A percentile compares a stretch with the other conserved stretches of the same genome.
phyloP scores from a whole-genome alignment of 2,797 vertebrate genomes.

The Enteromius radiatus region DNA sequence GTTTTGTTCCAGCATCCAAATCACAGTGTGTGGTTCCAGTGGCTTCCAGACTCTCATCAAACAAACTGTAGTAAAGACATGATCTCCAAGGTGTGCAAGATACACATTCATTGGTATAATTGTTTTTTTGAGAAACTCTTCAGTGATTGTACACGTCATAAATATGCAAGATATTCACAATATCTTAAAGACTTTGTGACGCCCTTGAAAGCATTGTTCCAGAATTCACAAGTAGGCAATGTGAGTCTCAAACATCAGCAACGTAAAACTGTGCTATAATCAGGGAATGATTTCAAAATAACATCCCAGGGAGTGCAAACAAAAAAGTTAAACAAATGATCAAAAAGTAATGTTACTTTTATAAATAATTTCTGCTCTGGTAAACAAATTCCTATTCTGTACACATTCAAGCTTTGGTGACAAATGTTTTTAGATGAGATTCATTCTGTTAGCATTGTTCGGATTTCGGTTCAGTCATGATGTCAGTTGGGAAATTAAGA shows the following conservation, averaged over 20 bases:
- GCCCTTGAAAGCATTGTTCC: slow-evolving; percentile 21
- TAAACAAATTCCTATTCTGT: not conserved
- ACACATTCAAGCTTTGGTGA: not conserved
- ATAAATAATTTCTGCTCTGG: not conserved
- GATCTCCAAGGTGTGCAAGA: slow-evolving; percentile 7
- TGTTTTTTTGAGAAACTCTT: not conserved
- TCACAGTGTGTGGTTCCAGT: slow-evolving; percentile 52
- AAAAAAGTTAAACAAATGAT: not conserved
- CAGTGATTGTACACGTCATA: slow-evolving; percentile 29
- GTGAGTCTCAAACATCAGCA: not conserved
- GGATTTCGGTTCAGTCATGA: not conserved
- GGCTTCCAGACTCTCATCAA: slow-evolving; percentile 19
- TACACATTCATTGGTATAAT: slow-evolving; percentile 21
- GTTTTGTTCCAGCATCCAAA: not conserved
- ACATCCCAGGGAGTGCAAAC: not conserved
- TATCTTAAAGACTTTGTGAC: slow-evolving; percentile 24
- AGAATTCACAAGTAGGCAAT: not conserved
- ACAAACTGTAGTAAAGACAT: not conserved
- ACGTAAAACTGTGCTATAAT: slow-evolving; percentile 8
- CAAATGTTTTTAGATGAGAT: not conserved
- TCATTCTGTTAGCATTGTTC: not conserved
- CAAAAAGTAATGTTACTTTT: not conserved
- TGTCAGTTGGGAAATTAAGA: not conserved
- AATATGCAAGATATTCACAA: slow-evolving; percentile 38
- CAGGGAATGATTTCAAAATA: slow-evolving; percentile 30